Conservation (phyloP, 2,113 vertebrate species). For the Notarius quadriscutis region DNA sequence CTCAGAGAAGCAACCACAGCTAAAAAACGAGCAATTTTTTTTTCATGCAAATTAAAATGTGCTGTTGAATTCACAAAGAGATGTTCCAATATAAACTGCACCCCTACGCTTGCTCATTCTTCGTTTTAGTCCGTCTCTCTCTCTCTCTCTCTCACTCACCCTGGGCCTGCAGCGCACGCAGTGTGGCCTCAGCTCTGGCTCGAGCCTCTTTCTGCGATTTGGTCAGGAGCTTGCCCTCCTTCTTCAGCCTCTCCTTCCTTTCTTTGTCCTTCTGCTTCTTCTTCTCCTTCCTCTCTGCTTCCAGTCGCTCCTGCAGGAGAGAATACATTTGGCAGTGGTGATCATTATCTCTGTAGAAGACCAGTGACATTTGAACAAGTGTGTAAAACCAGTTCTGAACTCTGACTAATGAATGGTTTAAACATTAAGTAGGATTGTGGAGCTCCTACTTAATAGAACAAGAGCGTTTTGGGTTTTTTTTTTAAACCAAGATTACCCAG, state of each 20-base stretch:
- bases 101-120: neutral
- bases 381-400: neutral
- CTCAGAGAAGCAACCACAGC: neutral
- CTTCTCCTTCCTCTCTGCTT: conserved; percentile 92
- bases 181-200: conserved; percentile 87
- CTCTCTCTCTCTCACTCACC: conserved; percentile 72
- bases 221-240: conserved; percentile 94
- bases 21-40: neutral
- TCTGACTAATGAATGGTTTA: neutral
- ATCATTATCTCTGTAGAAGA: neutral
- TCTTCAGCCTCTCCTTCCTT: conserved; percentile 94
- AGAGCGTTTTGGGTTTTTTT: neutral
- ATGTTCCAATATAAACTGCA: neutral
- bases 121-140: neutral
- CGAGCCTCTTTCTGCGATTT: conserved; percentile 89
- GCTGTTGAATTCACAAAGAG: neutral
- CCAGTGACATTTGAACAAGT: neutral
- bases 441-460: neutral
- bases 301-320: conserved; percentile 83
- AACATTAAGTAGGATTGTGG: neutral
- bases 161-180: conserved; percentile 91
- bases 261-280: conserved; percentile 98
- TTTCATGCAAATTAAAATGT: neutral
- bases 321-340: neutral
- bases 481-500: neutral